Conservation (phyloP, 2,113 vertebrate species). For the Brienomyrus longianalis region DNA sequence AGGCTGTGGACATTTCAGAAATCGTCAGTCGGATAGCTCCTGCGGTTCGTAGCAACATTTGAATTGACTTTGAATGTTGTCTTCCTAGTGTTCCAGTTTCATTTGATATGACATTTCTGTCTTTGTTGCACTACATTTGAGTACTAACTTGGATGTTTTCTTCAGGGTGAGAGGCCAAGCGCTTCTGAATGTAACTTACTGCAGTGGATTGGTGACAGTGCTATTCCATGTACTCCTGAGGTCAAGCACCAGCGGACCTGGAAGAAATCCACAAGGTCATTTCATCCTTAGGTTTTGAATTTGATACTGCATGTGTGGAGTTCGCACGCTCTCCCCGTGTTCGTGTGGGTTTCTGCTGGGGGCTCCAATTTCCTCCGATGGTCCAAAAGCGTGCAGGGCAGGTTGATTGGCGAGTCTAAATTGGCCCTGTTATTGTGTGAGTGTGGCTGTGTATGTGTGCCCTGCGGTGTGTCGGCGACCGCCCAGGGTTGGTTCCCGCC, state of each 20-base stretch:
- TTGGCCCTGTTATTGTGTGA: no score
- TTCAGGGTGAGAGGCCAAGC: slow-evolving; percentile 66
- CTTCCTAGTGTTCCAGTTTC: neutral
- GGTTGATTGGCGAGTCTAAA: no score
- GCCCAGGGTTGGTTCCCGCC: no score
- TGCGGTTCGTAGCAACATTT: slow-evolving; percentile 61
- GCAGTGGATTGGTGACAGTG: slow-evolving; percentile 86
- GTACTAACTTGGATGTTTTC: neutral
- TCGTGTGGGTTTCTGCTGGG: no score
- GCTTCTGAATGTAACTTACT: slow-evolving; percentile 65
- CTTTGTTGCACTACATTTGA: neutral
- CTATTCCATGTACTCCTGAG: slow-evolving; percentile 82
- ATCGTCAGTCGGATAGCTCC: slow-evolving; percentile 90
- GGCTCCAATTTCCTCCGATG: no score
- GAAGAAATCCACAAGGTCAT: slow-evolving; percentile 65
- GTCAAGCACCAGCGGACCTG: slow-evolving; percentile 52
- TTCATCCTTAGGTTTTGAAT: neutral
- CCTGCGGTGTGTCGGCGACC: no score
- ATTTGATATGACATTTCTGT: neutral
- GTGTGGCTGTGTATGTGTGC: no score
- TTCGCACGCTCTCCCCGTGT: no score
- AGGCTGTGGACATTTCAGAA: slow-evolving; percentile 75
- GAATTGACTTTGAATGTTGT: neutral
- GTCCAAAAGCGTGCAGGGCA: no score
- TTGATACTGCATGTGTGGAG: neutral